These are phyloP conservation scores for Coilia nasus DNA, from an alignment of 2,797 vertebrate genomes.

Conservation along the genomic window DNA sequence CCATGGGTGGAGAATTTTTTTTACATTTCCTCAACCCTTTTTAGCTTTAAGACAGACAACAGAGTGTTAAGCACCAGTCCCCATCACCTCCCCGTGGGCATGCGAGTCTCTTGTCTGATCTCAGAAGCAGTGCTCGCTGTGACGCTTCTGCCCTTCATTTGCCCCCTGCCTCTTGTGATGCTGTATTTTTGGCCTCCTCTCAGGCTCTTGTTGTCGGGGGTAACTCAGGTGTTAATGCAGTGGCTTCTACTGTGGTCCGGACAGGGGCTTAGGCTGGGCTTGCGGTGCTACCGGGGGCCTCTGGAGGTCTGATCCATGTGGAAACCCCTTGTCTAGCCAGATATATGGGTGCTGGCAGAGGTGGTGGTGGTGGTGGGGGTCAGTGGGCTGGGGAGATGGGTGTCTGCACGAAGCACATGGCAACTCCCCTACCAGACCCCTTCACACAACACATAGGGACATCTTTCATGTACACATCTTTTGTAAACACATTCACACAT, in stretches of 20 bases:
- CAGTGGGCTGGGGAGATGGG: constrained; percentile 26
- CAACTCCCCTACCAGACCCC: neutral
- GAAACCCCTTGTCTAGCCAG: constrained; percentile 22
- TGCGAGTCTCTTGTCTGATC: neutral
- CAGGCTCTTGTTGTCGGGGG: constrained; percentile 15
- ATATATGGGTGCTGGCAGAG: neutral
- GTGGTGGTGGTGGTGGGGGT: constrained; percentile 60
- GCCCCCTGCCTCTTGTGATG: neutral
- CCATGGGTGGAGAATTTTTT: too few relatives aligned
- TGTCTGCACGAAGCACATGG: constrained; percentile 57
- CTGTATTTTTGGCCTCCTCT: constrained; percentile 28
- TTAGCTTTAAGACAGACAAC: neutral
- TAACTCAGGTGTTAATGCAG: constrained; percentile 30
- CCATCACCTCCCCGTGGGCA: constrained; percentile 23
- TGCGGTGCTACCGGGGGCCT: neutral
- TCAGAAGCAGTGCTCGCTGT: constrained; percentile 4
- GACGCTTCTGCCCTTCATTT: constrained; percentile 11
- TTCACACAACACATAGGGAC: neutral
- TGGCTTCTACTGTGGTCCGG: constrained; percentile 9
- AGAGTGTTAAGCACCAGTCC: neutral
- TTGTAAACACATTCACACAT: neutral
- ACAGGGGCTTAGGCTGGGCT: neutral
- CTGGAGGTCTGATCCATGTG: constrained; percentile 14
- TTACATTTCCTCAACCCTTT: neutral
- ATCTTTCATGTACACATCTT: neutral